Base-by-base conservation (phyloP, 2,113 vertebrate genomes). In the Oplegnathus fasciatus region DNA sequence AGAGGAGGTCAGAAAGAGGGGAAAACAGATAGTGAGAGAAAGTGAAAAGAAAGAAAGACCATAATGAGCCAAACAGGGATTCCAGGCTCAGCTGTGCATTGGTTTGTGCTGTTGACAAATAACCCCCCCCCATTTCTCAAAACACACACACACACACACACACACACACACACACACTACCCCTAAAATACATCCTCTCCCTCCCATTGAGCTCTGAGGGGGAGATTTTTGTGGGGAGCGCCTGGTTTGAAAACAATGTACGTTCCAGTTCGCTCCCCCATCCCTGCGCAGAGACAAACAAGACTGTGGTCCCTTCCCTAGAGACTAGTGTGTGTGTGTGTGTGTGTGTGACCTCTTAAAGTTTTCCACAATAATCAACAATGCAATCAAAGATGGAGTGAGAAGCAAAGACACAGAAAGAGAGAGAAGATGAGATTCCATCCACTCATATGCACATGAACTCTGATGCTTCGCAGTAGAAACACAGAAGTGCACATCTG, bases 231-330 rank as follows among this genome's bases (percentile, higher is more conserved):
- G 91, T 28, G 92, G 91, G 60, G 77, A 83, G 82, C 57, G 64
- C 88, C 92, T 92, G 88, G 87, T 92, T 92, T 91, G 85, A 94
- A 92, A 94, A 95, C 94, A 93, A 92, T 92, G 91, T 62, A 65
- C 81, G 84, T 90, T 89, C 89, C 91, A 91, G 74, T 88, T 81
- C 34, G 11, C 71, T 76, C 46, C 62, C 54, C 48, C 30, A 66
- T 89, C 77, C 68, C 75, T 22, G 28, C 42, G 0, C 42, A 32
- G 89, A 92, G 78, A 92, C 90, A 93, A 91, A 92, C 88, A 91
- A 81, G 84, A 84, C 72, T 92, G 86, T 87, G 90, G 90, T 92
- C 82, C 85, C 80, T 6, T 90, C 82, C 88, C 82, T 26, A 70
- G 85, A 72, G 91, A 87, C 69, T 1, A 3, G 32, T 30, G n/a